A percentile compares a stretch with the other conserved stretches of the same genome.
Conservation (phyloP, 2,888 invertebrate species). For the Brenthis ino region DNA sequence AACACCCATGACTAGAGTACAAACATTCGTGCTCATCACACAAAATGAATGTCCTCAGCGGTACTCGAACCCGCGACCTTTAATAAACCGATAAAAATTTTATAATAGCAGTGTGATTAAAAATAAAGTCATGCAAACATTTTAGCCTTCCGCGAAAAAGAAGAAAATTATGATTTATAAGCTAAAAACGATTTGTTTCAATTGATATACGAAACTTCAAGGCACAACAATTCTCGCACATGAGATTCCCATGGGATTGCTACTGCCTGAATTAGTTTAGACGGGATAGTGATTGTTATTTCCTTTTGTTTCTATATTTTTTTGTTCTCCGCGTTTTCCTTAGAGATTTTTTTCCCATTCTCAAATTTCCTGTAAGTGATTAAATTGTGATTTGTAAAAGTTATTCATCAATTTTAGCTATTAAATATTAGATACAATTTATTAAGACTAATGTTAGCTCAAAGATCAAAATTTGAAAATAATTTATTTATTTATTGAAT, state of each 20-base stretch:
- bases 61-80: no score
- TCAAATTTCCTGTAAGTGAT: background rate
- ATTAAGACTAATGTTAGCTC: no score
- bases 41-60: no score
- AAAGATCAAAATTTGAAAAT: no score
- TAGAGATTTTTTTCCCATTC: background rate
- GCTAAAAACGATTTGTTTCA: conserved; percentile 48
- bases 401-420: background rate
- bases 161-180: conserved; percentile 3
- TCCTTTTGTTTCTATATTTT: conserved; percentile 30
- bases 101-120: no score
- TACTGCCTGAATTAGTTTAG: conserved; percentile 54
- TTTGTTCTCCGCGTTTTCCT: conserved; percentile 18
- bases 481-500: no score
- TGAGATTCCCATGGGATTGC: conserved; percentile 43
- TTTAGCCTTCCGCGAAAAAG: background rate
- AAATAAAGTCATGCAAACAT: no score
- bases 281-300: conserved; percentile 33
- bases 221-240: background rate
- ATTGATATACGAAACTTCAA: conserved; percentile 42
- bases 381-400: background rate
- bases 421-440: no score
- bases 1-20: no score
- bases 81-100: no score
- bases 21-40: no score